Conservation (phyloP, 2,113 vertebrate species). For the Cavia aperea region DNA sequence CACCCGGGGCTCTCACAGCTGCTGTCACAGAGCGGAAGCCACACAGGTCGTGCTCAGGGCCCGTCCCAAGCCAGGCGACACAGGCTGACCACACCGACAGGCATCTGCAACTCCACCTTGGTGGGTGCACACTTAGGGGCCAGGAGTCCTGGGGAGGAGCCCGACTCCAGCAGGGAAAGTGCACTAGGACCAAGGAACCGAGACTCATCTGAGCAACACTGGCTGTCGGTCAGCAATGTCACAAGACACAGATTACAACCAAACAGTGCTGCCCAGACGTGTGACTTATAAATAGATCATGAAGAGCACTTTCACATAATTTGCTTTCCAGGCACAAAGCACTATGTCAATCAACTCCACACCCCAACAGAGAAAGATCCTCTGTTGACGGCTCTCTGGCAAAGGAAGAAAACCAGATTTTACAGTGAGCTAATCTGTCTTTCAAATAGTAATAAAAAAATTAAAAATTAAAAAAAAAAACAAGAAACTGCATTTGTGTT, state of each 20-base stretch:
- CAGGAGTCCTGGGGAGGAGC: neutral
- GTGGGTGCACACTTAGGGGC: neutral
- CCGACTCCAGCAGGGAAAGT: neutral
- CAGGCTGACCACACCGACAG: neutral
- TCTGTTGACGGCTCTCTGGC: conserved; percentile 44
- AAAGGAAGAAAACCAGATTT: conserved; percentile 23
- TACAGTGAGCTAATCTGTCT: conserved; percentile 22
- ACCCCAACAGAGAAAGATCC: neutral
- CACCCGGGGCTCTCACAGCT: neutral
- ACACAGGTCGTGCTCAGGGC: neutral
- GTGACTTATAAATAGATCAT: neutral
- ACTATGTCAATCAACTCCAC: conserved; percentile 35
- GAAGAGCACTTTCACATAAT: conserved; percentile 33
- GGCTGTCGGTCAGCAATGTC: rapidly evolving
- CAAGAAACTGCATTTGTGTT: neutral
- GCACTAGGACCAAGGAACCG: rapidly evolving
- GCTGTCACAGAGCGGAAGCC: neutral
- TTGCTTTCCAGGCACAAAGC: conserved; percentile 55
- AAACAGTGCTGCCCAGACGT: neutral
- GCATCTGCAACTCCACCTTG: rapidly evolving
- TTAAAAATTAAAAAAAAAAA: neutral
- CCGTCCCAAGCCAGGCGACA: neutral
- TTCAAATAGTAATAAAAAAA: neutral
- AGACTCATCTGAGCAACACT: neutral
- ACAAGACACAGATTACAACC: neutral